These are phyloP conservation scores for Delia radicum DNA, from an alignment of 1,140 invertebrate genomes.

Conservation along the genomic window DNA sequence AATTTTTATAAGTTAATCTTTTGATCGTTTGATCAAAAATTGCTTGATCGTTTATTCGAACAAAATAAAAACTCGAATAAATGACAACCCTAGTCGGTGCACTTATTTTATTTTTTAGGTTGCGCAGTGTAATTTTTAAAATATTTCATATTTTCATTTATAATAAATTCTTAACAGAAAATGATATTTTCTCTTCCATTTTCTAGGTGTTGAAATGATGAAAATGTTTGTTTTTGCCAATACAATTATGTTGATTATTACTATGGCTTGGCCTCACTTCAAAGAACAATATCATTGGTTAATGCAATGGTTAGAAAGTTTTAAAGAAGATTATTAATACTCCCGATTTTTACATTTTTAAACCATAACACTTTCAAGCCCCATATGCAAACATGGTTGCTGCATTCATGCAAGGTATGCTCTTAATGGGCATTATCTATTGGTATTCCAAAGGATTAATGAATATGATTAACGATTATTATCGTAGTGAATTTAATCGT, in stretches of 20 bases:
- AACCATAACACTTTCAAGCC: background rate
- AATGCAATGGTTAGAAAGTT: conserved; percentile 43
- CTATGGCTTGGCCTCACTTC: conserved; percentile 52
- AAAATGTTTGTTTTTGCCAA: conserved; percentile 54
- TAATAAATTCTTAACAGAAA: no score
- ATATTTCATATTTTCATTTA: no score
- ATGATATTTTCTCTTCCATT: no score
- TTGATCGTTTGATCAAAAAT: no score
- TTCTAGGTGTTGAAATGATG: conserved; percentile 52
- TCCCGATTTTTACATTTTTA: background rate
- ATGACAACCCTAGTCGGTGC: no score
- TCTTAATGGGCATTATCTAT: conserved; percentile 52
- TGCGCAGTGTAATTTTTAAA: no score
- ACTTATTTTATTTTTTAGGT: no score
- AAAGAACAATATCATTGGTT: conserved; percentile 47
- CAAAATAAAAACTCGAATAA: no score
- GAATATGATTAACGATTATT: conserved; percentile 54
- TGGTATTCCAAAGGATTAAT: conserved; percentile 50
- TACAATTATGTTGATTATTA: conserved; percentile 50
- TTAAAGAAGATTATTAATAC: conserved; percentile 30
- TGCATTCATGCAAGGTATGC: conserved; percentile 48
- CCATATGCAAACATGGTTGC: conserved; percentile 50
- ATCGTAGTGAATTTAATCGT: conserved; percentile 49
- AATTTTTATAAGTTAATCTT: no score
- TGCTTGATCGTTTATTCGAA: no score